These are phyloP conservation scores for Thaumatotibia leucotreta DNA, from an alignment of 1,140 invertebrate species.

Conservation along the genomic window DNA sequence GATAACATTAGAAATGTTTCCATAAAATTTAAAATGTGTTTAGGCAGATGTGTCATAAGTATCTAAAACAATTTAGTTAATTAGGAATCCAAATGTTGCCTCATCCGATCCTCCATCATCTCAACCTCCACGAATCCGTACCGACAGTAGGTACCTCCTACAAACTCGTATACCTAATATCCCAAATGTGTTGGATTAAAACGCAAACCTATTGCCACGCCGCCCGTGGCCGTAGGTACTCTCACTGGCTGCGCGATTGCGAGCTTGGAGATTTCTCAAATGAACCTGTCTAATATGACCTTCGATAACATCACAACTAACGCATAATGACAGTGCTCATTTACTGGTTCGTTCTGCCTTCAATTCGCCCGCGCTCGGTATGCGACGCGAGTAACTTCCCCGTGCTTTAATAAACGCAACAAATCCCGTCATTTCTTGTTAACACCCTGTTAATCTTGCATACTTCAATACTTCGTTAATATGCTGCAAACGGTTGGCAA, in stretches of 20 bases:
- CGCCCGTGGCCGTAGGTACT: neutral
- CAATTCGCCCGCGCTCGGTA: neutral
- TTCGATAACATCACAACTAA: neutral
- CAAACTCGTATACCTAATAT: neutral
- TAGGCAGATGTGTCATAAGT: neutral
- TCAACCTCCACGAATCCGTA: neutral
- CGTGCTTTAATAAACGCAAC: neutral
- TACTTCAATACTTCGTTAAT: neutral
- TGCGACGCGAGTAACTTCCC: neutral
- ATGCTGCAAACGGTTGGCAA: neutral
- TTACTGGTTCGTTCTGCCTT: neutral
- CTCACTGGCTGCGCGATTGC: neutral
- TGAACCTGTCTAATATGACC: no score
- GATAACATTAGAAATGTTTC: no score
- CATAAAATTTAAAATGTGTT: neutral
- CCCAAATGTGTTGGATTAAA: conserved; percentile 6
- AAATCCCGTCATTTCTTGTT: conserved; percentile 1
- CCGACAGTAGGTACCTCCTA: no score
- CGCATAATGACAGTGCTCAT: neutral
- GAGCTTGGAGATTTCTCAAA: no score
- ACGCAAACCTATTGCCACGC: neutral
- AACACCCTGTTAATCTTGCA: conserved; percentile 5
- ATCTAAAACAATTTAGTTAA: neutral
- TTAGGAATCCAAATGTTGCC: neutral
- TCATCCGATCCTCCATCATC: neutral